Base-by-base conservation (phyloP, 2,113 vertebrate species). In the Nibea coibor region DNA sequence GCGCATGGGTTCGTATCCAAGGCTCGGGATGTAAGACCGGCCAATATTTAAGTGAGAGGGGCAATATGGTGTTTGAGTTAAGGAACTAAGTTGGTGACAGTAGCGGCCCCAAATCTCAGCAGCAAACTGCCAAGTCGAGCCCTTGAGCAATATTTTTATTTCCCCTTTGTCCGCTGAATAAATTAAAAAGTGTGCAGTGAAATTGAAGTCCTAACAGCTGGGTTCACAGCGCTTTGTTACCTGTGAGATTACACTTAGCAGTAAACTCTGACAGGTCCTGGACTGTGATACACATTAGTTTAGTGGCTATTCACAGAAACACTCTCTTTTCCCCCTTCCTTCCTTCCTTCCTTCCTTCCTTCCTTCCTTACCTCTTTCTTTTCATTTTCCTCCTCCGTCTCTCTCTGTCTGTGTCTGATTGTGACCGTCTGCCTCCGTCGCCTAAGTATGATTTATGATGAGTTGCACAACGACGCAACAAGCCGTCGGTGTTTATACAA, bases 401-500 rank as follows among this genome's bases (percentile, higher is more conserved):
- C 48, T 85, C 69, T 15, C 53, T 3, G 42, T 61, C 82, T 61
- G 72, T 74, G 50, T 85, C 70, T 15, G 56, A 85, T n/a, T 71
- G 78, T 48, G 66, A 84, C 69, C 10, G 72, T 83, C 87, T 74
- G 85, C 83, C 78, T 74, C 77, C 74, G 84, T 85, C 82, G 59
- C 58, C 53, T 42, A 31, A 71, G 50, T 78, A 74, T 87, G 87
- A 92, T 91, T 92, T 88, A 92, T 63, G 63, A 81, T 20, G 72
- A 80, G 81, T 81, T 81, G 81, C 88, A 82, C 85, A 88, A 89
- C 72, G 76, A 72, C 19, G 57, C 83, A 89, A 90, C 87, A 80
- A 86, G 87, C 80, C 70, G 53, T 80, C 77, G 10, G 71, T 91
- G 90, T 93, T 93, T 92, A 89, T 72, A 78, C 85, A 92, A 90